phyloP scores from a whole-genome alignment of 2,113 vertebrate genomes.

The Narcine bancroftii region DNA sequence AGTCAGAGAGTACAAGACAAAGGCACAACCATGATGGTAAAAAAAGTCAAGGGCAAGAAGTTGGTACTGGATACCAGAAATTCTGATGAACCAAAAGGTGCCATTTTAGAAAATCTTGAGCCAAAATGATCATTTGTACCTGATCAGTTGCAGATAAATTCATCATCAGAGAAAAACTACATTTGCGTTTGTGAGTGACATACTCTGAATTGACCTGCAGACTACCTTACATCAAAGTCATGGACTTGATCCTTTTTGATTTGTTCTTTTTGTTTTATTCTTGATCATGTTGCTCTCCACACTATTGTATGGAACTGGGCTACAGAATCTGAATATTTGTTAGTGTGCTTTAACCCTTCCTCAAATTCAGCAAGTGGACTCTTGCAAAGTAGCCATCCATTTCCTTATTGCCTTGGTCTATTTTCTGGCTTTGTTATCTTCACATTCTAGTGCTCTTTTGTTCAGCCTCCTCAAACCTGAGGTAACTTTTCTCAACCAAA shows the following conservation, averaged over 20 bases:
- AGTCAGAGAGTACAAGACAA: background rate
- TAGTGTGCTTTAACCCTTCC: background rate
- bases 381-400: background rate
- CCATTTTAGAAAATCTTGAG: background rate
- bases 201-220: background rate
- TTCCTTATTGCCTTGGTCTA: background rate
- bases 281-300: background rate
- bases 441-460: no score
- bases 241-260: background rate
- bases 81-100: background rate
- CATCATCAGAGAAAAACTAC: background rate
- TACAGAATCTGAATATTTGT: background rate
- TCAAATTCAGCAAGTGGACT: background rate
- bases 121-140: background rate
- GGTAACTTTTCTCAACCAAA: no score
- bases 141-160: background rate
- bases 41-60: constrained; percentile 32
- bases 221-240: background rate
- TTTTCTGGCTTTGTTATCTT: background rate
- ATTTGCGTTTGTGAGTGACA: background rate
- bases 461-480: no score
- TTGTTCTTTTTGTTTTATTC: background rate
- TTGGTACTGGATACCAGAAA: background rate
- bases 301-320: background rate
- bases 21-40: background rate